Evolutionary conservation across 2,113 vertebrate genomes (phyloP).

Genomic region (Upupa epops): DNA sequence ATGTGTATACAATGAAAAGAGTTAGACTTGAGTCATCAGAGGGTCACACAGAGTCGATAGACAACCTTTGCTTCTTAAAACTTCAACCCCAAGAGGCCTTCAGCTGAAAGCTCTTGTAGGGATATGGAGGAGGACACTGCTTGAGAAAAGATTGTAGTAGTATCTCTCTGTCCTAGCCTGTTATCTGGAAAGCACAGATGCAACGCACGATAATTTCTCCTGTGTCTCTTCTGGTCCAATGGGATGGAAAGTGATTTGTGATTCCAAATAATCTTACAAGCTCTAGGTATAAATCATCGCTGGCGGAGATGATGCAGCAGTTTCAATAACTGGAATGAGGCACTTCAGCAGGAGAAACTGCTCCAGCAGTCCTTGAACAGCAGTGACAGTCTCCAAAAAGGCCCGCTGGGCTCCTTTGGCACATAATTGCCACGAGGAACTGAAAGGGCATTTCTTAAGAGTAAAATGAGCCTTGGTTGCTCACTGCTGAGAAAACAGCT

Average conservation of each 20-base stretch:
- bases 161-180: not conserved
- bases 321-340: not conserved
- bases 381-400: not conserved
- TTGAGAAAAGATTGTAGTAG: not conserved
- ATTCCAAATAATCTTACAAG: not conserved
- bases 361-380: not conserved
- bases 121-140: not conserved
- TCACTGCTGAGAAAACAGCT: not conserved
- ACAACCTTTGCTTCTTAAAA: not conserved
- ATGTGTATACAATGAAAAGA: not conserved
- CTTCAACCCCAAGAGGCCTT: not conserved
- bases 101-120: not conserved
- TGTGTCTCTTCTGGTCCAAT: not conserved
- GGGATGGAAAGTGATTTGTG: not conserved
- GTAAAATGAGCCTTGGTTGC: not conserved
- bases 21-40: not conserved
- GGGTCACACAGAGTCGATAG: not conserved
- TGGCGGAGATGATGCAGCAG: not conserved
- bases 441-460: slow-evolving; percentile 21
- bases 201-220: not conserved
- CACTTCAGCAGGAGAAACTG: not conserved
- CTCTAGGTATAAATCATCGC: not conserved
- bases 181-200: not conserved
- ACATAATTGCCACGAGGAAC: not conserved
- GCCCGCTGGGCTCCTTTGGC: not conserved